Conservation (phyloP, 2,797 vertebrate species). For the Phoxinus dragarum region DNA sequence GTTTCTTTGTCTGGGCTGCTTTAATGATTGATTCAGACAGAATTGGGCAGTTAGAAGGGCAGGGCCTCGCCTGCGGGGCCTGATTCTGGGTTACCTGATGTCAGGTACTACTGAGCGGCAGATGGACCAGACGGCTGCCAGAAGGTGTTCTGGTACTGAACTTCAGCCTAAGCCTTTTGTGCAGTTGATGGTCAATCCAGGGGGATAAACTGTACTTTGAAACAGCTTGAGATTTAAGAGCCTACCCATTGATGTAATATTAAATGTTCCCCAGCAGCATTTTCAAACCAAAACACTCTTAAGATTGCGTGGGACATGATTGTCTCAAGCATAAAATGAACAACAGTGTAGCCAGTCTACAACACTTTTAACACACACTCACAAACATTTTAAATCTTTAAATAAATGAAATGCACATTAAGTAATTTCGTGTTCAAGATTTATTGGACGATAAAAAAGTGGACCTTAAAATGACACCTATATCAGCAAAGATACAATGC, state of each 20-base stretch:
- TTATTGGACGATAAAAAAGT: neutral
- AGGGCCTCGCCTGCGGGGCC: neutral
- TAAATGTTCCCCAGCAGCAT: constrained; percentile 7
- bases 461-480: neutral
- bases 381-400: neutral
- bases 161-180: constrained; percentile 20
- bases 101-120: constrained; percentile 23
- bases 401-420: neutral
- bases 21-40: constrained; percentile 5
- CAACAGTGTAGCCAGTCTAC: neutral
- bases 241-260: neutral
- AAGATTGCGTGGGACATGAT: neutral
- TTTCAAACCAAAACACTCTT: neutral
- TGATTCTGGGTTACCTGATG: constrained; percentile 31
- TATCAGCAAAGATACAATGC: neutral
- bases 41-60: constrained; percentile 10
- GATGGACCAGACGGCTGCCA: constrained; percentile 21
- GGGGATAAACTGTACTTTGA: constrained; percentile 22
- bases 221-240: constrained; percentile 21
- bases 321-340: neutral
- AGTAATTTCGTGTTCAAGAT: neutral
- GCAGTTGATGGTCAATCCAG: neutral
- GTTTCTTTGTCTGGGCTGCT: neutral
- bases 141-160: neutral
- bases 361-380: neutral